Evolutionary conservation across 2,113 vertebrate genomes (phyloP).

Genomic region (Pygoscelis antarcticus): DNA sequence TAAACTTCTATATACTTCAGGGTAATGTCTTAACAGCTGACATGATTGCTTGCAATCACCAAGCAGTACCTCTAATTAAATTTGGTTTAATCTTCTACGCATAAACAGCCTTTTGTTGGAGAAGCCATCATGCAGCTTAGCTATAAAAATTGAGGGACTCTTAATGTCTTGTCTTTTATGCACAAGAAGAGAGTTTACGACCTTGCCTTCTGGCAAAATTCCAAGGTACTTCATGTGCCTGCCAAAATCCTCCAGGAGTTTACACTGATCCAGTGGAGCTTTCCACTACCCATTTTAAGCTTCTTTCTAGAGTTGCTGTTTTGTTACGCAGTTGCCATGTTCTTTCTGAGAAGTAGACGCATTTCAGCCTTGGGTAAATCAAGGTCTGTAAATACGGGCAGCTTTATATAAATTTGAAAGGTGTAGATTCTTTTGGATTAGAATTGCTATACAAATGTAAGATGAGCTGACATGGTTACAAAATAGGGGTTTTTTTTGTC

Average conservation of each 20-base stretch:
- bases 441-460: background rate
- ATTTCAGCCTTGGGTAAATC: background rate
- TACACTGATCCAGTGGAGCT: constrained; percentile 13
- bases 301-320: background rate
- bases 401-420: background rate
- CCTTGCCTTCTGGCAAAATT: background rate
- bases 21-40: background rate
- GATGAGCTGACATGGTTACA: background rate
- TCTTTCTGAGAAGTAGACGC: background rate
- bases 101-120: background rate
- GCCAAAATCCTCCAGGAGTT: constrained; percentile 41
- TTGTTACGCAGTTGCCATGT: background rate
- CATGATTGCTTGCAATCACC: background rate
- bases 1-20: background rate
- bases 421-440: background rate
- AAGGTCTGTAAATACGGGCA: background rate
- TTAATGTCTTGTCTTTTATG: background rate
- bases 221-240: constrained; percentile 36
- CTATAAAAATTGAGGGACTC: background rate
- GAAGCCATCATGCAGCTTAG: background rate
- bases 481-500: background rate
- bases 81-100: background rate
- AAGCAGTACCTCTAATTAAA: constrained; percentile 5
- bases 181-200: background rate
- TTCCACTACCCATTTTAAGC: constrained; percentile 35